These are phyloP conservation scores for Formica aserva DNA, from an alignment of 2,888 invertebrate genomes.

Conservation along the genomic window DNA sequence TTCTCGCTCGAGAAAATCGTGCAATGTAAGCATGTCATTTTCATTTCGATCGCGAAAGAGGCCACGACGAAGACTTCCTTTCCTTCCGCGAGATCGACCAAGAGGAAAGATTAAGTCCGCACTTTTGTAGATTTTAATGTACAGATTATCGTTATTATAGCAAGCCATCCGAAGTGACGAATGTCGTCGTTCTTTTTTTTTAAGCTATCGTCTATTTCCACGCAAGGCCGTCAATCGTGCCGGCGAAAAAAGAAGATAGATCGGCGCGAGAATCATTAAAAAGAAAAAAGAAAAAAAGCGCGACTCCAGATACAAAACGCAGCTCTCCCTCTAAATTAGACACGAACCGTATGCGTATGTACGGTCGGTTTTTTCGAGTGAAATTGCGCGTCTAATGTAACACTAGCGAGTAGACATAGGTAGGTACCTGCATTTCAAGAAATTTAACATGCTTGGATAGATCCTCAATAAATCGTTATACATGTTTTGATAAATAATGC, in stretches of 20 bases:
- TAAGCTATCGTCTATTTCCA: conserved; percentile 22
- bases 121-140: conserved; percentile 54
- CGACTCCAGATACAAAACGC: conserved; percentile 34
- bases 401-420: conserved; percentile 82
- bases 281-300: conserved; percentile 55
- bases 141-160: conserved; percentile 44
- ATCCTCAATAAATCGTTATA: conserved; percentile 85
- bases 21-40: conserved; percentile 25
- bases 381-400: conserved; percentile 81
- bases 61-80: conserved; percentile 49
- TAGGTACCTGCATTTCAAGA: conserved; percentile 84
- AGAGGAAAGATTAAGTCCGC: conserved; percentile 33
- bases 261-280: conserved; percentile 53
- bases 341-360: conserved; percentile 59
- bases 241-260: conserved; percentile 42
- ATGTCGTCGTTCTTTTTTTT: conserved; percentile 13
- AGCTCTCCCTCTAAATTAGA: conserved; percentile 39
- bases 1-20: neutral
- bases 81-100: conserved; percentile 51
- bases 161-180: conserved; percentile 1
- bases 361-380: conserved; percentile 73
- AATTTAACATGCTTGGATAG: conserved; percentile 84
- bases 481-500: conserved; percentile 82
- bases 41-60: conserved; percentile 38
- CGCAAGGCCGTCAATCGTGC: conserved; percentile 55